These are phyloP conservation scores for Trinectes maculatus DNA, from an alignment of 2,113 vertebrate genomes.

Conservation along the genomic window DNA sequence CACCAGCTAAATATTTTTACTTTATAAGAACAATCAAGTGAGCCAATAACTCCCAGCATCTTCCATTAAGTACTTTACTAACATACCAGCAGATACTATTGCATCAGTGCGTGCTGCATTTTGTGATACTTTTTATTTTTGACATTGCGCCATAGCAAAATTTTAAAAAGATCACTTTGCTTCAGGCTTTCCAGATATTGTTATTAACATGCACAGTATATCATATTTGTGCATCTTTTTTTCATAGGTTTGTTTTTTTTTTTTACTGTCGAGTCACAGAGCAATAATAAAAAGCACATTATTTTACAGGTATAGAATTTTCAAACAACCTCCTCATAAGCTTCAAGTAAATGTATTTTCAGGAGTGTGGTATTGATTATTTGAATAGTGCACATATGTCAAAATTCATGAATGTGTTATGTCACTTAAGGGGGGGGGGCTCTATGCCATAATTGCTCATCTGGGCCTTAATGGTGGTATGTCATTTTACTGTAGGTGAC, in stretches of 20 bases:
- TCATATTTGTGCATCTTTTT: too few species aligned
- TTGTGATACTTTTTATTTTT: constrained; percentile 42
- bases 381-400: too few species aligned
- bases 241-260: too few species aligned
- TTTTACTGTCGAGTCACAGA: too few species aligned
- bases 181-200: constrained; percentile 56
- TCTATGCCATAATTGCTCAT: too few species aligned
- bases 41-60: constrained; percentile 25
- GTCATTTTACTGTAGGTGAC: constrained; percentile 5
- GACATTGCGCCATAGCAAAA: constrained; percentile 41
- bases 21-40: constrained; percentile 24
- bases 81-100: constrained; percentile 42
- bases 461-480: neutral
- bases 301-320: too few species aligned
- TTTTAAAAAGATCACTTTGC: constrained; percentile 40
- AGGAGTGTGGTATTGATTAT: too few species aligned
- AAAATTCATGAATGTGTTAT: too few species aligned
- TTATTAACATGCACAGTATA: constrained; percentile 56
- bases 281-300: too few species aligned
- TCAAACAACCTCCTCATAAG: too few species aligned
- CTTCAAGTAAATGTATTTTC: too few species aligned
- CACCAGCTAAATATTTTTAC: constrained; percentile 28
- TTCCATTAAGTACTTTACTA: constrained; percentile 38
- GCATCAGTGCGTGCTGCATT: constrained; percentile 43
- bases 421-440: too few species aligned